Conservation (phyloP, 2,888 invertebrate species). For the Eueremaeus valkanovi region DNA sequence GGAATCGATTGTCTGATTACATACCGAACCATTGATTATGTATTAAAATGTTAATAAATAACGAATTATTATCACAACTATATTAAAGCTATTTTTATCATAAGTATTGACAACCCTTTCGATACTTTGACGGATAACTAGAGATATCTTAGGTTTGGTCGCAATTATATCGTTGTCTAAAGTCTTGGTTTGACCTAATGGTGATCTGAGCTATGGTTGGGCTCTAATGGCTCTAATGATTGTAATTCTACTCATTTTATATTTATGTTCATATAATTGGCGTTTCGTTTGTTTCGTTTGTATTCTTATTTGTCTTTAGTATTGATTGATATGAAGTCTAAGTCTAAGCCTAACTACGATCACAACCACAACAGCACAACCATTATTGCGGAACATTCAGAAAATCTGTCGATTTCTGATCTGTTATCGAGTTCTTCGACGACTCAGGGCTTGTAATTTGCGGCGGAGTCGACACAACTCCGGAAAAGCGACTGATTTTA, state of each 20-base stretch:
- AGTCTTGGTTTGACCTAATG: neutral
- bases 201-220: neutral
- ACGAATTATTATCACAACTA: too few species aligned
- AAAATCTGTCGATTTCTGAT: conserved; percentile 18
- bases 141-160: neutral
- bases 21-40: too few species aligned
- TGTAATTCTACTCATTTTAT: neutral
- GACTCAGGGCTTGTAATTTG: conserved; percentile 33
- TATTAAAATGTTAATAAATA: too few species aligned
- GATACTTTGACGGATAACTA: conserved; percentile 28
- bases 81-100: neutral
- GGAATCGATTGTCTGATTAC: neutral
- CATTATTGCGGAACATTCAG: conserved; percentile 23
- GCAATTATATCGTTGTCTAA: neutral
- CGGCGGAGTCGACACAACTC: conserved; percentile 32
- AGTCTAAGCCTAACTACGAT: too few species aligned
- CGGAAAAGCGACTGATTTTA: conserved; percentile 39
- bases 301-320: too few species aligned
- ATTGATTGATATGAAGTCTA: neutral
- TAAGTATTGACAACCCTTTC: neutral
- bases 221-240: neutral
- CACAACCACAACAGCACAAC: neutral
- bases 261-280: neutral
- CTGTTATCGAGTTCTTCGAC: neutral
- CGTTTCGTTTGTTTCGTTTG: too few species aligned